A percentile compares a stretch with the other conserved stretches of the same genome.
phyloP scores from a whole-genome alignment of 2,888 invertebrate species.

The Malthinus seriepunctatus region DNA sequence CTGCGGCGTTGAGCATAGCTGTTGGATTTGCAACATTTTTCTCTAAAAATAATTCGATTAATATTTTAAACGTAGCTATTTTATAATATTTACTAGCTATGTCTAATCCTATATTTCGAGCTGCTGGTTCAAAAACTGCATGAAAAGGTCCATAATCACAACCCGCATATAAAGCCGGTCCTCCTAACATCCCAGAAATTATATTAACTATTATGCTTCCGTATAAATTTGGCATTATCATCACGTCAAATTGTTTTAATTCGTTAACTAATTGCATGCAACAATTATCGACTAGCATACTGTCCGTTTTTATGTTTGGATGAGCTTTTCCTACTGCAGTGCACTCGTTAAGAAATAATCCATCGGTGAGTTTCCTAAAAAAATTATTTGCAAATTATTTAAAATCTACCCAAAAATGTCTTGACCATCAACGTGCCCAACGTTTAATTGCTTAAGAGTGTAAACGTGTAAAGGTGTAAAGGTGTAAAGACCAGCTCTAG shows the following conservation, averaged over 20 bases:
- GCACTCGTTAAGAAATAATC: constrained; percentile 45
- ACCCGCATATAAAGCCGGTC: constrained; percentile 44
- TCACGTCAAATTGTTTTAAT: constrained; percentile 45
- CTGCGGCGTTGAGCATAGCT: constrained; percentile 36
- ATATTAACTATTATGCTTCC: constrained; percentile 46
- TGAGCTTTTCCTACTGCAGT: constrained; percentile 40
- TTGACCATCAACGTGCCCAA: too few species aligned
- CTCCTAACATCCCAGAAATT: constrained; percentile 46
- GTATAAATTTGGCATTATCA: constrained; percentile 48
- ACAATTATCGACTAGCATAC: constrained; percentile 45
- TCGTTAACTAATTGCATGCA: constrained; percentile 44
- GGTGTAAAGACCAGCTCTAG: too few species aligned
- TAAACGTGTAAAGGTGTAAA: too few species aligned
- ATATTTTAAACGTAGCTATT: background rate
- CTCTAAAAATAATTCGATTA: constrained; percentile 17
- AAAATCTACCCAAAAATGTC: too few species aligned
- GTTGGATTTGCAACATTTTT: constrained; percentile 38
- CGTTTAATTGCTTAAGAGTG: too few species aligned
- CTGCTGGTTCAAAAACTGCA: constrained; percentile 48
- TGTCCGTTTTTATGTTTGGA: constrained; percentile 42
- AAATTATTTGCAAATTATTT: too few species aligned
- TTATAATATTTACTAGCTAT: constrained; percentile 10
- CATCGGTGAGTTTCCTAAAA: constrained; percentile 49
- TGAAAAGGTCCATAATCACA: constrained; percentile 43
- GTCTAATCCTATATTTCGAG: constrained; percentile 29